Conservation (phyloP, 1,140 invertebrate species). For the Hyposmocoma kahamanoa region DNA sequence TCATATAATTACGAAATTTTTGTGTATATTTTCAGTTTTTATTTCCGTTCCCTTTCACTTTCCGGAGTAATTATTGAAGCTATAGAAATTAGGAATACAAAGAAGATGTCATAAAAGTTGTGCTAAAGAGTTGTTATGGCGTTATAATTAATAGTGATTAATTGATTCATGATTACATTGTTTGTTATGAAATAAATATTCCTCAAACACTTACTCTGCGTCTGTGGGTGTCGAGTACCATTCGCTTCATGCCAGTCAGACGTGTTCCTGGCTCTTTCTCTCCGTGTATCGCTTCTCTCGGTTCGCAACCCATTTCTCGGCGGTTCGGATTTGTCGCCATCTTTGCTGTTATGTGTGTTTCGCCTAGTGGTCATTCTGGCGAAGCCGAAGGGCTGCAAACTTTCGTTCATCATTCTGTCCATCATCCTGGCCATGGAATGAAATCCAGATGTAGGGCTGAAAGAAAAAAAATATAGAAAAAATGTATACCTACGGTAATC, state of each 20-base stretch:
- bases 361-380: conserved; percentile 75
- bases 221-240: conserved; percentile 54
- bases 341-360: conserved; percentile 22
- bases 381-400: conserved; percentile 76
- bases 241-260: conserved; percentile 41
- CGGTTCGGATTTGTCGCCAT: conserved; percentile 20
- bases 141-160: no score
- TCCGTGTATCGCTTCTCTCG: conserved; percentile 41
- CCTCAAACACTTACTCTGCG: conserved; percentile 55
- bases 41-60: no score
- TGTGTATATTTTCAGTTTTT: no score
- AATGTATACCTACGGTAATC: no score
- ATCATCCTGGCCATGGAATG: conserved; percentile 82
- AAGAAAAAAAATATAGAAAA: no score
- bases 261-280: conserved; percentile 27
- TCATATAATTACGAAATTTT: no score
- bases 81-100: no score
- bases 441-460: conserved; percentile 71
- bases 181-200: no score
- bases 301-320: conserved; percentile 55
- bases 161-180: no score
- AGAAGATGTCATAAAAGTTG: no score
- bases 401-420: conserved; percentile 80
- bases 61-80: no score
- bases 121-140: no score